phyloP scores from a whole-genome alignment of 2,888 invertebrate species.

The Griposia aprilina region DNA sequence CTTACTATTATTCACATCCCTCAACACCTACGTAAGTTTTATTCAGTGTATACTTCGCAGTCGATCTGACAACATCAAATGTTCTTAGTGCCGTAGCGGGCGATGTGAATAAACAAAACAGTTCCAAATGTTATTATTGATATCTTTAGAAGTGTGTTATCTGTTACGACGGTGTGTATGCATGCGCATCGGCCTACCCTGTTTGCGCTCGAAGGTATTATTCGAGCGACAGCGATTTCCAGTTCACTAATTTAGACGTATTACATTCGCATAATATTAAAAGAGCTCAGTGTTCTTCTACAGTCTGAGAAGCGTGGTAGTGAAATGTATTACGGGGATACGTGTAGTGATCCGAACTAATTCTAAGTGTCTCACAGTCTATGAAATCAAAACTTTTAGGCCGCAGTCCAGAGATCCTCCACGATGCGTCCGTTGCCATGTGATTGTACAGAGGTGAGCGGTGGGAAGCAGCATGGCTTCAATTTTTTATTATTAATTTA shows the following conservation, averaged over 20 bases:
- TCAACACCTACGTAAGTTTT: constrained; percentile 48
- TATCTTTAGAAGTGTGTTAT: constrained; percentile 12
- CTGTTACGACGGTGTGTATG: constrained; percentile 20
- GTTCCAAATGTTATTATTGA: neutral
- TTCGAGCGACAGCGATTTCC: constrained; percentile 7
- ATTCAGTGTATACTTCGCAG: constrained; percentile 10
- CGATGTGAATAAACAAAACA: constrained; percentile 17
- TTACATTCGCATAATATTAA: constrained; percentile 7
- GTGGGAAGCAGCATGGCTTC: constrained; percentile 51
- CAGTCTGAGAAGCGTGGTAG: constrained; percentile 6
- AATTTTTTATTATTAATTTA: constrained; percentile 37
- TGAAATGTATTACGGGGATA: neutral
- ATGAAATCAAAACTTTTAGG: constrained; percentile 62
- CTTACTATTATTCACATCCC: constrained; percentile 34
- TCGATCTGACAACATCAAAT: constrained; percentile 3
- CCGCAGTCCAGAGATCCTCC: constrained; percentile 58
- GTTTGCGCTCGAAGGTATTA: constrained; percentile 14
- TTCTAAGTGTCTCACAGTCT: constrained; percentile 36
- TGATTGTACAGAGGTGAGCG: constrained; percentile 68
- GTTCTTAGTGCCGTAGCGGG: neutral
- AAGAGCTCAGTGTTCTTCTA: constrained; percentile 13
- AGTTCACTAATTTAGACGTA: constrained; percentile 11
- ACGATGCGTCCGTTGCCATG: constrained; percentile 56
- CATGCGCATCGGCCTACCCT: constrained; percentile 4
- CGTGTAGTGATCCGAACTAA: constrained; percentile 9